Evolutionary conservation across 1,140 invertebrate species (phyloP).

Genomic region (Steinernema feltiae): DNA sequence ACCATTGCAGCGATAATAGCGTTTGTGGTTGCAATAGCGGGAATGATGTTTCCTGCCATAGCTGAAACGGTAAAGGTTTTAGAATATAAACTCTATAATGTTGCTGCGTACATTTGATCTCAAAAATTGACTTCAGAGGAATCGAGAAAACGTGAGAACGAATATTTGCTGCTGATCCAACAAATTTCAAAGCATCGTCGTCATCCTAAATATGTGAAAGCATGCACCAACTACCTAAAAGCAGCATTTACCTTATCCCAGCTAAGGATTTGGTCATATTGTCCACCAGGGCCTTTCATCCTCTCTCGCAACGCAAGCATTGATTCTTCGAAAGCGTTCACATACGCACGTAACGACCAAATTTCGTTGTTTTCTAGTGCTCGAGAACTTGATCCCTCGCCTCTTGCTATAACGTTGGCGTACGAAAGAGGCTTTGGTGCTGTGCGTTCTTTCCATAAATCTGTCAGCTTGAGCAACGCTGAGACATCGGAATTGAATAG

Average conservation of each 20-base stretch:
- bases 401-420: slow-evolving; percentile 48
- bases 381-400: background rate
- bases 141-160: slow-evolving; percentile 84
- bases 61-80: slow-evolving; percentile 64
- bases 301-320: background rate
- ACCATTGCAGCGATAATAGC: slow-evolving; percentile 90
- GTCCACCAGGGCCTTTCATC: background rate
- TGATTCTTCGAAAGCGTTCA: background rate
- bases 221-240: too few relatives aligned
- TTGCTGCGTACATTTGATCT: slow-evolving; percentile 81
- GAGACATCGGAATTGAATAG: slow-evolving; percentile 91
- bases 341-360: background rate
- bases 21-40: slow-evolving; percentile 96
- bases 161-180: slow-evolving; percentile 86
- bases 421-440: slow-evolving; percentile 72
- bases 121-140: slow-evolving; percentile 76
- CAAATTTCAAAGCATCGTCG: slow-evolving; percentile 85
- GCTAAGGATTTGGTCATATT: slow-evolving; percentile 68
- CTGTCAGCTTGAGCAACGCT: slow-evolving; percentile 86
- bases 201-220: slow-evolving; percentile 67
- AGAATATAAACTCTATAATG: slow-evolving; percentile 3
- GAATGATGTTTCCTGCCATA: slow-evolving; percentile 94
- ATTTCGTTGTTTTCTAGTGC: background rate
- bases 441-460: slow-evolving; percentile 81
- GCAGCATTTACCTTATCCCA: slow-evolving; percentile 89